These are phyloP conservation scores for Rhyzopertha dominica DNA, from an alignment of 1,140 invertebrate species.

Conservation along the genomic window DNA sequence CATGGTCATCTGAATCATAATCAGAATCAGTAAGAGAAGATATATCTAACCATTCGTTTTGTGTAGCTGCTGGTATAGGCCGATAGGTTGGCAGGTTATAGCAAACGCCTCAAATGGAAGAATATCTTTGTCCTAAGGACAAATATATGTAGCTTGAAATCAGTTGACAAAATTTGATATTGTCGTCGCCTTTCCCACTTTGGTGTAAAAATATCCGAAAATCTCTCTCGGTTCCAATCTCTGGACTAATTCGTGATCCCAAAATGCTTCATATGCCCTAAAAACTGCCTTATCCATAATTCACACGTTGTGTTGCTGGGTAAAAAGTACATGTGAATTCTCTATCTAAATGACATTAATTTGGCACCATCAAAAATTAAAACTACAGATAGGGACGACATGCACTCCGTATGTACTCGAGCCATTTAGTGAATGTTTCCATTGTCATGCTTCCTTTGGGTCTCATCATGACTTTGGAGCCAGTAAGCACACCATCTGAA, in stretches of 20 bases:
- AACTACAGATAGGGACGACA: background rate
- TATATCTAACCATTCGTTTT: no score
- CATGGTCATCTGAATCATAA: no score
- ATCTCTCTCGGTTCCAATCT: conserved; percentile 2
- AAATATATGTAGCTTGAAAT: conserved; percentile 10
- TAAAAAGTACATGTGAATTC: conserved; percentile 40
- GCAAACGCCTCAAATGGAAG: no score
- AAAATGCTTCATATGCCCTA: background rate
- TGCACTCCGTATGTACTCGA: background rate
- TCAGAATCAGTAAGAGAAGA: no score
- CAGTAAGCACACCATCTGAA: no score
- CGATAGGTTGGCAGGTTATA: no score
- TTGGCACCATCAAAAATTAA: conserved; percentile 12
- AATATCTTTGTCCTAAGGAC: conserved; percentile 4
- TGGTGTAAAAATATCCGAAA: conserved; percentile 1
- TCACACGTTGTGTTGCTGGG: conserved; percentile 45
- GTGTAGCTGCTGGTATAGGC: no score
- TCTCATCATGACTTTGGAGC: no score
- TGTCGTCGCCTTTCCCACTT: conserved; percentile 1
- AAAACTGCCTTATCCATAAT: conserved; percentile 8
- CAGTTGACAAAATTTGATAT: conserved; percentile 5
- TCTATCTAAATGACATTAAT: conserved; percentile 38
- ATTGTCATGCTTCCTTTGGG: background rate
- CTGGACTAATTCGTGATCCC: no score
- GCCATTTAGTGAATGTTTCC: conserved; percentile 1